Base-by-base conservation (phyloP, 2,797 vertebrate species). In the Liasis olivaceus region DNA sequence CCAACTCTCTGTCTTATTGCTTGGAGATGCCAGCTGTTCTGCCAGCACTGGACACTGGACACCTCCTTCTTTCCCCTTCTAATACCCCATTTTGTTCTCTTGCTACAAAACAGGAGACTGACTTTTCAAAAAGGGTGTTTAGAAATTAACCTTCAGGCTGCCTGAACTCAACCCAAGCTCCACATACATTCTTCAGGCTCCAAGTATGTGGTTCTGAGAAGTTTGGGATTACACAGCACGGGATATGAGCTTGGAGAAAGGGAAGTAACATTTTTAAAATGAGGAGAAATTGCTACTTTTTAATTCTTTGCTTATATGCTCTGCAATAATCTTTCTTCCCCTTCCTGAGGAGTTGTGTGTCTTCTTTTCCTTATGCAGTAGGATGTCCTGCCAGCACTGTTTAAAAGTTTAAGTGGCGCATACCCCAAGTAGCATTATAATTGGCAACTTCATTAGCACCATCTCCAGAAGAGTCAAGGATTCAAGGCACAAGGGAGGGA, bases 391-490 rank as follows among this genome's bases (percentile, higher is more conserved):
- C 36, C 85, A 90, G 89, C 85, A 77, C 42, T 63, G 85, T 69
- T 87, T 87, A 63, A 92, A 92, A 72, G 20, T 59, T 20, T 63
- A 90, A 84, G 69, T 58, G 81, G 69, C 89, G 28, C 36, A 86
- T 89, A 72, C 17, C 58, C 87, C 81, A 63, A 86, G 81, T 51
- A 58, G 63, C 89, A 89, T 72, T 87, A 89, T 91, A 86, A 86
- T 58, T 89, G 92, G 66, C 77, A 56, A 42, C 31, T 77, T 86
- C 81, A 90, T 91, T 91, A 91, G 26, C 58, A 91, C 69, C 51
- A 64, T 69, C 66, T 54, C 42, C 85, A n/a, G 85, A 90, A 72
- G 77, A 87, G 24, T 47, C 81, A 28, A 47, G 1, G 56, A 69
- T 72, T 54, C 87, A 81, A 62, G 64, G 31, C 89, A 88, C 36